These are phyloP conservation scores for Machimus rusticus DNA, from an alignment of 2,888 invertebrate genomes.

Conservation along the genomic window DNA sequence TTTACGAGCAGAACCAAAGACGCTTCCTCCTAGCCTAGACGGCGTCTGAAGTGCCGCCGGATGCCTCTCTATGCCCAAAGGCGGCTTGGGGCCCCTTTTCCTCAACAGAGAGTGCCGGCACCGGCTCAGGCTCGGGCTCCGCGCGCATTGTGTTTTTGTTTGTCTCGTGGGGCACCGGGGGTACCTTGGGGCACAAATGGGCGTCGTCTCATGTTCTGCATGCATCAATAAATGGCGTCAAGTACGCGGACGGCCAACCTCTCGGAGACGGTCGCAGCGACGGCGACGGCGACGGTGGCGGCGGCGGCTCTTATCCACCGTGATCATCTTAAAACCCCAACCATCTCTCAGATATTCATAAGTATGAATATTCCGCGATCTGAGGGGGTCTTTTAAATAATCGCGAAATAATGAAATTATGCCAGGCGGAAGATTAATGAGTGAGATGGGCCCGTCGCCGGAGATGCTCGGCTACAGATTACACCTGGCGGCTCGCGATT, in stretches of 20 bases:
- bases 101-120: background rate
- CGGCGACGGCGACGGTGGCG: background rate
- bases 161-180: background rate
- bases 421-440: slow-evolving; percentile 43
- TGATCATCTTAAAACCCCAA: slow-evolving; percentile 3
- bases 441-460: slow-evolving; percentile 20
- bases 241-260: slow-evolving; percentile 36
- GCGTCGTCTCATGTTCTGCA: slow-evolving; percentile 36
- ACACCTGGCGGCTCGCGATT: slow-evolving; percentile 38
- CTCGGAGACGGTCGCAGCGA: background rate
- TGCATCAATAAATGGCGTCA: slow-evolving; percentile 41
- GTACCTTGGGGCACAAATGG: slow-evolving; percentile 15
- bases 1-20: slow-evolving; percentile 15
- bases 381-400: slow-evolving; percentile 20
- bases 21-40: slow-evolving; percentile 40
- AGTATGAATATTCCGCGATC: slow-evolving; percentile 21
- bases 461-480: slow-evolving; percentile 38
- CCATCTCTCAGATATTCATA: background rate
- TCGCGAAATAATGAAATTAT: slow-evolving; percentile 42
- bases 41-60: slow-evolving; percentile 33
- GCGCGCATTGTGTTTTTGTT: slow-evolving; percentile 4
- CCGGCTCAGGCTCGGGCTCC: background rate
- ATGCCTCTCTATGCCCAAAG: slow-evolving; percentile 21
- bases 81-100: background rate
- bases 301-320: slow-evolving; percentile 23